These are phyloP conservation scores for Danionella cerebrum DNA, from an alignment of 2,113 vertebrate species.

Conservation along the genomic window DNA sequence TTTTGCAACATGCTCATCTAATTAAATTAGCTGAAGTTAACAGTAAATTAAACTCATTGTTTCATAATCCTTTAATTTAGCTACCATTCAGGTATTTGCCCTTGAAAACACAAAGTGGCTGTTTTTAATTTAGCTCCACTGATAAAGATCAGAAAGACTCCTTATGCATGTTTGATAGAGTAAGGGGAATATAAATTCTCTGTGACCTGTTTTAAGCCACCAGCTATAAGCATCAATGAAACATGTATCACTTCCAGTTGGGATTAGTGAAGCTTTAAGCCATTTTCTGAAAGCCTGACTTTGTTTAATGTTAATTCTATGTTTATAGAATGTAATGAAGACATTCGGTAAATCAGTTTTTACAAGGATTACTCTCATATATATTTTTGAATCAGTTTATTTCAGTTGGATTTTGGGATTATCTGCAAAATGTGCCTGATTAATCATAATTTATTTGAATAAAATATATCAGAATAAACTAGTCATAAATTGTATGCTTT, in stretches of 20 bases:
- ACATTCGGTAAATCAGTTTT: neutral
- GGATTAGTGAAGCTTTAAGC: neutral
- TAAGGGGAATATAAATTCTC: neutral
- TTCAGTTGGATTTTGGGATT: no score
- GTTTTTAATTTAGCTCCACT: neutral
- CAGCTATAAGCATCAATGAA: neutral
- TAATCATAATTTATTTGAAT: neutral
- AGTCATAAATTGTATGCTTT: neutral
- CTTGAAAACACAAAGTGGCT: neutral
- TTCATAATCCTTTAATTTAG: neutral
- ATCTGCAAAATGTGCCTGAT: no score
- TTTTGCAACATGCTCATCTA: no score
- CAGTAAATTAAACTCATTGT: no score
- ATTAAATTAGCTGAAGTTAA: no score
- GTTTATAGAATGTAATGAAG: neutral
- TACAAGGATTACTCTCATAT: no score
- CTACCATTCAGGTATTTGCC: neutral
- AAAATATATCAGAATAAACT: neutral
- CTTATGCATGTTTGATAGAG: neutral
- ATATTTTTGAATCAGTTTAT: no score
- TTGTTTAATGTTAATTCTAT: neutral
- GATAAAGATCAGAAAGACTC: conserved; percentile 7
- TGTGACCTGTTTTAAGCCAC: conserved; percentile 3
- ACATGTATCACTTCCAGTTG: neutral
- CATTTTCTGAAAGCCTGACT: neutral